Base-by-base conservation (phyloP, 1,140 invertebrate genomes). In the Drosophila subobscura region DNA sequence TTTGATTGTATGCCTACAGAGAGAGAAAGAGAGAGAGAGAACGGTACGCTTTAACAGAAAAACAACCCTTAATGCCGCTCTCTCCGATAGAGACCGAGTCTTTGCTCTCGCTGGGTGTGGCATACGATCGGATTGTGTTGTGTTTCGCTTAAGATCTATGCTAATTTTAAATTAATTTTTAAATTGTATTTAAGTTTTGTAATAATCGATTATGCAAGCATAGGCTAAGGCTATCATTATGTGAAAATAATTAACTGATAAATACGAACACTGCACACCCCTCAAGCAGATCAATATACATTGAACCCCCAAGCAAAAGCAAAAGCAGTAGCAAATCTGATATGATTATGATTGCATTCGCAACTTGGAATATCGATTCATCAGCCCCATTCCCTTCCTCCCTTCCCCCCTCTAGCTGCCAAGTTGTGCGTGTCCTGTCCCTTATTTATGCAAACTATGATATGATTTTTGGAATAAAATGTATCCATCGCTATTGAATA, bases 391-490 rank as follows among this genome's bases (percentile, higher is more conserved):
- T 37, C 33, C 33, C 33, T 20, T 20, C 16, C 16, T 20, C 33
- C 33, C 1, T 12, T 12, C 33, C 33, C 25, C 25, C 51, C 25
- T 22, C 45, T 44, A 57, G 41, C 47, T 61, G 52, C 33, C 49
- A 55, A 61, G 40, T 75, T 81, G 45, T 55, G 73, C 66, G 72
- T 72, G 77, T 89, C 16, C 16, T 20, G 83, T 65, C 54, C 72
- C 68, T 79, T 79, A 88, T 76, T 89, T 89, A 79, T 89, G 73
- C 66, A 88, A 88, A 68, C 58, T 73, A 70, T 74, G 78, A 85
- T 85, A 85, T 86, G 81, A 85, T 88, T 86, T 58, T 88, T 88
- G 47, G 88, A 86, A 20, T 20, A 83, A 86, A 86, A 88, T 88
- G 78, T 86, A 88, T 88, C 78, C 88, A 86, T 88, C 75, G 67